Evolutionary conservation across 2,797 vertebrate genomes (phyloP).

Genomic region (Taeniopygia guttata): DNA sequence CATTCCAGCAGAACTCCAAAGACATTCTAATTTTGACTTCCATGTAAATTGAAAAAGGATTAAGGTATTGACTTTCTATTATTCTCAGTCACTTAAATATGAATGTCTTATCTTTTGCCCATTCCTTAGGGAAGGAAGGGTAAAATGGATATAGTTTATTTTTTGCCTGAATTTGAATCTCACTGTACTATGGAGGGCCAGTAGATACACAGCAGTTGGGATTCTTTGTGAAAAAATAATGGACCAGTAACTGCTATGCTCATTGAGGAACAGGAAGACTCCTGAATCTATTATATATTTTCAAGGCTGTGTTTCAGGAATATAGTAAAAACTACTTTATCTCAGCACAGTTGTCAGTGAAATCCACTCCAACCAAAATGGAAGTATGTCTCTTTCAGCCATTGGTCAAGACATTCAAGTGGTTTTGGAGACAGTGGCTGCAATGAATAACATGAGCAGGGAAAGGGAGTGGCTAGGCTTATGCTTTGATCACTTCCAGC

Average conservation of each 20-base stretch:
- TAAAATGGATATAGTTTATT: neutral
- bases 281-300: neutral
- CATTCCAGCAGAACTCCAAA: neutral
- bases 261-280: neutral
- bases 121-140: neutral
- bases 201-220: neutral
- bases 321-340: neutral
- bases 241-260: neutral
- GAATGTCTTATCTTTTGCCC: neutral
- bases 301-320: neutral
- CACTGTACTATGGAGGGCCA: neutral
- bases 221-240: neutral
- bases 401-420: neutral
- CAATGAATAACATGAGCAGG: neutral
- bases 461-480: neutral
- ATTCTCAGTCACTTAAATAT: neutral
- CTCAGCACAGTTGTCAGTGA: conserved; percentile 2
- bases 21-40: neutral
- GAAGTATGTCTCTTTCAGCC: neutral
- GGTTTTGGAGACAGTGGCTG: neutral
- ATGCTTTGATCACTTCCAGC: conserved; percentile 14
- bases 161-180: neutral
- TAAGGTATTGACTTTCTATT: neutral
- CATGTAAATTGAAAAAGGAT: neutral
- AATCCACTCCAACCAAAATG: conserved; percentile 2